Conservation (phyloP, 1,140 invertebrate genomes). For the Drosophila aff. region DNA sequence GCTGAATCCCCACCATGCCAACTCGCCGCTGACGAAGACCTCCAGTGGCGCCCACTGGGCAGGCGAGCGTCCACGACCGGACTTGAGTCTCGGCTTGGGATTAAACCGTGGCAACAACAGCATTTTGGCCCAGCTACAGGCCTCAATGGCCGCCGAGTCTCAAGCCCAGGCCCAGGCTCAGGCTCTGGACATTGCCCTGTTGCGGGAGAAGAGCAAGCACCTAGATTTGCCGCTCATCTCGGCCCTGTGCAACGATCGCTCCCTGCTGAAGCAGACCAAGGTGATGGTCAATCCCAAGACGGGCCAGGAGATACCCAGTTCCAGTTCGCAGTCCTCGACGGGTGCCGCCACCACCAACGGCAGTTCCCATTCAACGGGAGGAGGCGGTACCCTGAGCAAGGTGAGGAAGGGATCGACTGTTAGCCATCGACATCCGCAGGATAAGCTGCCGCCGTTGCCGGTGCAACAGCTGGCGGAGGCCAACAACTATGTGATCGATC, state of each 20-base stretch:
- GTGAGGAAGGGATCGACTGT: slow-evolving; percentile 86
- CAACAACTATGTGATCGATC: slow-evolving; percentile 85
- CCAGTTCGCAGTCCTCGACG: slow-evolving; percentile 1
- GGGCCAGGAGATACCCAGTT: slow-evolving; percentile 12
- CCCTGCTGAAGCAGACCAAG: slow-evolving; percentile 93
- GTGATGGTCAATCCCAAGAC: slow-evolving; percentile 90
- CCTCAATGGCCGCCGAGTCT: slow-evolving; percentile 55
- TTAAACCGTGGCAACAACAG: slow-evolving; percentile 62
- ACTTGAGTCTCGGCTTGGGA: slow-evolving; percentile 57
- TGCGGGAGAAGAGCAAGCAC: slow-evolving; percentile 94
- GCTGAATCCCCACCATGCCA: slow-evolving; percentile 67
- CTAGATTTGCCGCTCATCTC: slow-evolving; percentile 95
- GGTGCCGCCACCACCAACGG: slow-evolving; percentile 13
- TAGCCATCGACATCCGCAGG: slow-evolving; percentile 87
- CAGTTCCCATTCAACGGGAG: slow-evolving; percentile 7
- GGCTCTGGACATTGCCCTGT: slow-evolving; percentile 90
- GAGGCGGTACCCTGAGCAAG: slow-evolving; percentile 86
- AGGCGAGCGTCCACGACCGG: slow-evolving; percentile 70
- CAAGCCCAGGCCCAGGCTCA: slow-evolving; percentile 51
- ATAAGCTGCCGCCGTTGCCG: slow-evolving; percentile 86
- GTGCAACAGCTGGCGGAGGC: slow-evolving; percentile 80
- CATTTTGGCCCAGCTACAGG: slow-evolving; percentile 79
- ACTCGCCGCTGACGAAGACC: slow-evolving; percentile 75
- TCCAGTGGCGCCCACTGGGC: slow-evolving; percentile 83
- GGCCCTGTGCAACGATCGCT: slow-evolving; percentile 94